Evolutionary conservation across 2,888 invertebrate genomes (phyloP).

Genomic region (Cryptosula pallasiana): DNA sequence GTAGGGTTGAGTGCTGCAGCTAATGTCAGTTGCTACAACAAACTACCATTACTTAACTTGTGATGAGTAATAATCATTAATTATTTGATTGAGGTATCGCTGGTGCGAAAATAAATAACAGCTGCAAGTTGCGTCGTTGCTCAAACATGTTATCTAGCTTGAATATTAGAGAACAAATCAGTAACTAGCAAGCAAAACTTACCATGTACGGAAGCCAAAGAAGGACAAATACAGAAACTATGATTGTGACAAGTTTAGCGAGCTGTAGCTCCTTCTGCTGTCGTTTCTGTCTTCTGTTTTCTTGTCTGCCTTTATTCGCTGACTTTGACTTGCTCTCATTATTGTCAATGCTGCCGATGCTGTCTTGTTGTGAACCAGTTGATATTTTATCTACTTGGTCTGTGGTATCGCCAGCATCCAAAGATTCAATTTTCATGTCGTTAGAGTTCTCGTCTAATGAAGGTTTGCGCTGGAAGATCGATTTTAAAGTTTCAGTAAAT

Average conservation of each 20-base stretch:
- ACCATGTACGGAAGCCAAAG: constrained; percentile 21
- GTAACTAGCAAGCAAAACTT: too few species aligned
- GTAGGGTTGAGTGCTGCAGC: too few species aligned
- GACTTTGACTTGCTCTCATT: background rate
- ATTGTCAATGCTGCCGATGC: too few species aligned
- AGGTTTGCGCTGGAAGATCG: background rate
- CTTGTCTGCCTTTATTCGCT: background rate
- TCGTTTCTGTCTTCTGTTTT: background rate
- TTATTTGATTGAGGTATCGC: too few species aligned
- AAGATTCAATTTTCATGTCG: background rate
- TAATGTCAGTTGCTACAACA: too few species aligned
- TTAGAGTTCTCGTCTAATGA: background rate
- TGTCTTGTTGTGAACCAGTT: too few species aligned
- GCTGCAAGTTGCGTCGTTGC: too few species aligned
- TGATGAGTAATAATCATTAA: too few species aligned
- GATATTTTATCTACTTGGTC: background rate
- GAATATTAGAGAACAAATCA: too few species aligned
- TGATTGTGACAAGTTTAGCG: constrained; percentile 1
- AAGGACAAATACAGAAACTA: constrained; percentile 3
- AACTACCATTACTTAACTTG: too few species aligned
- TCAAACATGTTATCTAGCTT: too few species aligned
- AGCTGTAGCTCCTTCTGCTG: constrained; percentile 14
- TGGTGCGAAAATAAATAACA: too few species aligned
- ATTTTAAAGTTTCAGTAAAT: background rate
- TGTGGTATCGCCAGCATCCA: background rate